Evolutionary conservation across 2,797 vertebrate genomes (phyloP), one percentile per base, ranked within the genome.

Genomic region (Agapornis canus): DNA sequence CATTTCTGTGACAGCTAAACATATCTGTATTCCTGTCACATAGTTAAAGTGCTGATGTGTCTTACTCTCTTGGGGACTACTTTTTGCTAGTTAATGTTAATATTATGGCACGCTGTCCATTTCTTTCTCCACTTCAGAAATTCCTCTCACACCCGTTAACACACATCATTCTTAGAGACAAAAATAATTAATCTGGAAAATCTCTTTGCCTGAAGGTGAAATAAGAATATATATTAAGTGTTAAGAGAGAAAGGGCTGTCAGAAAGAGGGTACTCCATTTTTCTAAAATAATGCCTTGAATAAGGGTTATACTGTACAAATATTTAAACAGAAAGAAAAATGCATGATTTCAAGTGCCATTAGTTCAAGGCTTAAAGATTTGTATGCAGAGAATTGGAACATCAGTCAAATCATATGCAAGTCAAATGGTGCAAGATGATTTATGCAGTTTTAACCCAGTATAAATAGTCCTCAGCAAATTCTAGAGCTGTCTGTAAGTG

Each of bases 171-270:
- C 51, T 61, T 87, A 27, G 10, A 89, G 78, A 56, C 68, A 91
- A 82, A 90, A 93, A 66, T 77, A 93, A 82, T 86, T 54, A 76
- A 73, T 63, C 54, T 89, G 60, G 63, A 85, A 69, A 89, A 73
- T 85, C 21, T 91, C 32, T 79, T 77, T 82, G 35, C 49, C 75
- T 91, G 27, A 64, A 86, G 47, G 16, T 66, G 15, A 92, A 76
- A 45, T 66, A 76, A 8, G 20, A 76, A 45, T 85, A 25, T 64
- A 23, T 77, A 48, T 60, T 13, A 71, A 48, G 27, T 75, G 15
- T 66, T 91, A 29, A 64, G 71, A 82, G 63, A 49, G 78, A 63
- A 43, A 83, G 8, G 13, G 7, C n/a, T 86, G 13, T 49, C 6
- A 71, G 29, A 81, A 79, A 89, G 7, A 69, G 27, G 39, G 27